Percentiles rank a stretch among this genome's conserved stretches.
phyloP scores from a whole-genome alignment of 2,797 vertebrate genomes.

The Crocodylus rhombifer region DNA sequence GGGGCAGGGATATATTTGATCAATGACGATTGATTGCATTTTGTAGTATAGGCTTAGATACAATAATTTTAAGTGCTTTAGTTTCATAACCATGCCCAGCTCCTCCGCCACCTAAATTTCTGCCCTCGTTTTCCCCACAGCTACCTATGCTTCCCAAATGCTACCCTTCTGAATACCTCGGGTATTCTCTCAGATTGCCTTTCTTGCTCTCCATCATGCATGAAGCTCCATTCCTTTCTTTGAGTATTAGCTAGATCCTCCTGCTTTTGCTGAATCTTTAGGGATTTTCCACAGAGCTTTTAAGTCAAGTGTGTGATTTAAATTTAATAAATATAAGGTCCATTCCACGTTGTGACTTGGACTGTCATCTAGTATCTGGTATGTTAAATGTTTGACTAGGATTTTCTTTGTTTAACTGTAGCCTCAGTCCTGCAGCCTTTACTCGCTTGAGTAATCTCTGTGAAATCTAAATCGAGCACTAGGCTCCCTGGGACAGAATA shows the following conservation, averaged over 20 bases:
- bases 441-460: neutral
- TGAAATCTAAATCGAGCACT: neutral
- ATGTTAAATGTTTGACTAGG: neutral
- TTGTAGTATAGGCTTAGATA: neutral
- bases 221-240: neutral
- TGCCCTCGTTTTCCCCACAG: neutral
- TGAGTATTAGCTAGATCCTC: neutral
- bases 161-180: neutral
- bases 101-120: neutral
- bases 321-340: neutral
- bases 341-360: neutral
- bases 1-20: too few species aligned
- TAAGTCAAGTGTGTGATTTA: neutral
- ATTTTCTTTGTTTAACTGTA: neutral
- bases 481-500: neutral
- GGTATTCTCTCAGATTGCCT: neutral
- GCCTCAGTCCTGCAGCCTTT: neutral
- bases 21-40: neutral
- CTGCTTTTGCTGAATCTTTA: neutral
- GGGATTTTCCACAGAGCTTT: neutral
- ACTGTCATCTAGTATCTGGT: neutral
- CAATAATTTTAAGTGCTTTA: neutral
- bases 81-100: neutral
- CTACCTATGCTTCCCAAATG: neutral
- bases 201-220: neutral